Evolutionary conservation across 2,113 vertebrate genomes (phyloP).

Genomic region (Coptodon rendalli): DNA sequence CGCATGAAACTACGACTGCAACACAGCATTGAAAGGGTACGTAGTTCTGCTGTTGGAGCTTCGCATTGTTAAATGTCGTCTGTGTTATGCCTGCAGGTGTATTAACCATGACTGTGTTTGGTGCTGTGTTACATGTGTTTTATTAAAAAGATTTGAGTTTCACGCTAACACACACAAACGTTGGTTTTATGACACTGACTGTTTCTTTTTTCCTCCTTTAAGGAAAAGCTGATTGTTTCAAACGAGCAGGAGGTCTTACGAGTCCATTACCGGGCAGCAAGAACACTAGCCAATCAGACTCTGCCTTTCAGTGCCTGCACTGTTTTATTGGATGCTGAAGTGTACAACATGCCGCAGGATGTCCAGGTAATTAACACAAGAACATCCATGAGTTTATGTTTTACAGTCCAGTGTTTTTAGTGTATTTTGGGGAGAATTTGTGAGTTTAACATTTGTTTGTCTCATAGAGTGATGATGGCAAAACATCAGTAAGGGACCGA

Average conservation of each 20-base stretch:
- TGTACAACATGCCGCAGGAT: slow-evolving; percentile 95
- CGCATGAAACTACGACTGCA: slow-evolving; percentile 97
- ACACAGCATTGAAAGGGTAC: slow-evolving; percentile 96
- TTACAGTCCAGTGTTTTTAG: neutral
- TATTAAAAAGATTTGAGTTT: neutral
- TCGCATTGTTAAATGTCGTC: neutral
- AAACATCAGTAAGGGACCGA: slow-evolving; percentile 93
- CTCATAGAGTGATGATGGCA: slow-evolving; percentile 86
- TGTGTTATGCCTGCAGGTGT: neutral
- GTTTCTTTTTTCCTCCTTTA: neutral
- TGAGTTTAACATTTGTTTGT: neutral
- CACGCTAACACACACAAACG: neutral
- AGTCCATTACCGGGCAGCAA: slow-evolving; percentile 94
- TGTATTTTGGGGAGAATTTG: neutral
- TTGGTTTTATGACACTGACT: neutral
- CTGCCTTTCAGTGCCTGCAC: slow-evolving; percentile 97
- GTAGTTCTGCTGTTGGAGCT: neutral
- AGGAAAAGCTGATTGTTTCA: slow-evolving; percentile 98
- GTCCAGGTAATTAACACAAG: slow-evolving; percentile 78
- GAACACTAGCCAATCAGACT: slow-evolving; percentile 94
- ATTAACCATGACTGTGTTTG: neutral
- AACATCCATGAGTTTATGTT: neutral
- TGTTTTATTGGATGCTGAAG: slow-evolving; percentile 92
- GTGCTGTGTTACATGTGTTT: neutral
- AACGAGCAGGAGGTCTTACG: slow-evolving; percentile 97